Conservation (phyloP, 2,888 invertebrate genomes). For the Azorinus chamasolen region DNA sequence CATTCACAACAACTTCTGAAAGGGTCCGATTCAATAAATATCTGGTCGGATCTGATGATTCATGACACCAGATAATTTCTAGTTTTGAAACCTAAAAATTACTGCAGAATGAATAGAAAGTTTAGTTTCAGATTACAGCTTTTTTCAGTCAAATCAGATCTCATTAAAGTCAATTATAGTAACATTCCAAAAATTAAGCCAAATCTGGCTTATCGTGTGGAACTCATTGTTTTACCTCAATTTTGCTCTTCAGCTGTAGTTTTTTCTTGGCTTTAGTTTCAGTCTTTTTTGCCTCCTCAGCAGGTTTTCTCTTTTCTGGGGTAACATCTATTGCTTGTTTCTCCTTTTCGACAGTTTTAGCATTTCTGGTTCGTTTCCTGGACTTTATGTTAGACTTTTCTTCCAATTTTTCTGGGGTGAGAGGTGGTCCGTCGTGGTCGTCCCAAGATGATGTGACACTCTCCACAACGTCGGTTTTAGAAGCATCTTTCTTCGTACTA, state of each 20-base stretch:
- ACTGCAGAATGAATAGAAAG: too few relatives aligned
- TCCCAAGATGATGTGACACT: constrained; percentile 72
- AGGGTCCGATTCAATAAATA: too few relatives aligned
- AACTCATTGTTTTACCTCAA: too few relatives aligned
- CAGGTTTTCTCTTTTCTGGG: constrained; percentile 35
- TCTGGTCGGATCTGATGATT: too few relatives aligned
- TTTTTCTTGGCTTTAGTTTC: constrained; percentile 56
- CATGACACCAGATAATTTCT: too few relatives aligned
- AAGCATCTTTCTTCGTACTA: not conserved
- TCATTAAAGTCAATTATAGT: too few relatives aligned
- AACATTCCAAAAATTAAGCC: too few relatives aligned
- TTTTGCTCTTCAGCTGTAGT: constrained; percentile 9
- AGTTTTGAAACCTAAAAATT: too few relatives aligned
- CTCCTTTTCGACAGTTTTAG: constrained; percentile 8
- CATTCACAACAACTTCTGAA: too few relatives aligned
- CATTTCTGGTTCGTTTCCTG: constrained; percentile 39
- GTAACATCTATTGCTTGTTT: constrained; percentile 36
- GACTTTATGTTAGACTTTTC: constrained; percentile 3
- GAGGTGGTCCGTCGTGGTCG: constrained; percentile 67
- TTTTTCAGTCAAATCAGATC: too few relatives aligned
- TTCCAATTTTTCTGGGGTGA: constrained; percentile 52
- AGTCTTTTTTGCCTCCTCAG: not conserved
- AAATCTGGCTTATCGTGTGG: too few relatives aligned
- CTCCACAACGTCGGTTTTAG: constrained; percentile 4
- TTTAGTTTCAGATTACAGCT: too few relatives aligned